A percentile compares a stretch with the other conserved stretches of the same genome.
Conservation (phyloP, 2,888 invertebrate genomes). For the Limnephilus rhombicus region DNA sequence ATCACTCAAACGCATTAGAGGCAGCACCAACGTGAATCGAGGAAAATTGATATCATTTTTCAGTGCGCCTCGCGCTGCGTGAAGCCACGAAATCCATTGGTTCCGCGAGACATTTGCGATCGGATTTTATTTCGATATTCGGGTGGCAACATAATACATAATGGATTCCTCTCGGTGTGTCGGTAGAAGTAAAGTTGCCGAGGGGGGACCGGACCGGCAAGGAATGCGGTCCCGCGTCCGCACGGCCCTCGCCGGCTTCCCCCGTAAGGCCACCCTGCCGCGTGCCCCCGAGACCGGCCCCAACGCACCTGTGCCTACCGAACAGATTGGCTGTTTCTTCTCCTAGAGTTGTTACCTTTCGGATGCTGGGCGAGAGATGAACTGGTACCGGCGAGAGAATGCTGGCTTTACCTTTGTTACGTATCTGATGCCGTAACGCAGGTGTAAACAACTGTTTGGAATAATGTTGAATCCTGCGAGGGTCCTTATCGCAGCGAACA, state of each 20-base stretch:
- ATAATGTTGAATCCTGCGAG: neutral
- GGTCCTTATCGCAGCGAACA: neutral
- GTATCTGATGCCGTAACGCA: slow-evolving; percentile 53
- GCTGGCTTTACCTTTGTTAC: slow-evolving; percentile 64
- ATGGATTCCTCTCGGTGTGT: neutral
- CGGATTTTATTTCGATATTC: slow-evolving; percentile 46
- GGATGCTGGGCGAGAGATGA: slow-evolving; percentile 41
- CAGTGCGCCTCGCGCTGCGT: slow-evolving; percentile 11
- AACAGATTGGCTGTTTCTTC: neutral
- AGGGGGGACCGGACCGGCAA: slow-evolving; percentile 38
- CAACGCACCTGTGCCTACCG: neutral
- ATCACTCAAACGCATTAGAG: neutral
- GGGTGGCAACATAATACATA: slow-evolving; percentile 42
- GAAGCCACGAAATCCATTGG: slow-evolving; percentile 15
- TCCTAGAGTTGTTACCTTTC: slow-evolving; percentile 12
- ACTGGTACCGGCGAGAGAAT: slow-evolving; percentile 60
- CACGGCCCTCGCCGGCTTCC: slow-evolving; percentile 11
- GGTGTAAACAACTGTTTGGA: slow-evolving; percentile 34
- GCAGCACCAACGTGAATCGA: neutral
- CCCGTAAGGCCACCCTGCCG: neutral
- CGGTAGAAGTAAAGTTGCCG: neutral
- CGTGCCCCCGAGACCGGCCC: slow-evolving; percentile 33
- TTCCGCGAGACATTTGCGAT: slow-evolving; percentile 45
- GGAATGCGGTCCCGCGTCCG: slow-evolving; percentile 61
- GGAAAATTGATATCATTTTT: slow-evolving; percentile 34